phyloP scores from a whole-genome alignment of 1,140 invertebrate genomes.

The Drosophila tristis region DNA sequence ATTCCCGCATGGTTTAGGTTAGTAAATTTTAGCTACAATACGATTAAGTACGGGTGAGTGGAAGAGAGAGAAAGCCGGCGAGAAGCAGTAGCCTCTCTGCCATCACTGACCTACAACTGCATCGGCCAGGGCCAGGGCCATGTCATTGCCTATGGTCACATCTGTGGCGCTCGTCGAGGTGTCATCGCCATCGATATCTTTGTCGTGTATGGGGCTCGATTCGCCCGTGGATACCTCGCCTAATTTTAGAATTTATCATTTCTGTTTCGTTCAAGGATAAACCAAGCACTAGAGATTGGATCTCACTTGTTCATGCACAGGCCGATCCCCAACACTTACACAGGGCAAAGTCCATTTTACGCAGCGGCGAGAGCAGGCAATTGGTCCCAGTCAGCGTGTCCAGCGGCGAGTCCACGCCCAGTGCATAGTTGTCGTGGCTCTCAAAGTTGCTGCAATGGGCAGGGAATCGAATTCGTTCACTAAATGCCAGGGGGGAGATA shows the following conservation, averaged over 20 bases:
- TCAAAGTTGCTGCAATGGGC: constrained; percentile 59
- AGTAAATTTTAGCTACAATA: too few relatives aligned
- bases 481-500: background rate
- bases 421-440: constrained; percentile 64
- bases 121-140: constrained; percentile 60
- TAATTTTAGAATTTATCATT: constrained; percentile 75
- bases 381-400: constrained; percentile 70
- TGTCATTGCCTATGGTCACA: constrained; percentile 84
- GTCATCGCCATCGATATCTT: constrained; percentile 87
- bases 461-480: background rate
- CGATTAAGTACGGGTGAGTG: constrained; percentile 2
- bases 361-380: constrained; percentile 75
- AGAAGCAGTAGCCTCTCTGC: constrained; percentile 12
- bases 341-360: constrained; percentile 89
- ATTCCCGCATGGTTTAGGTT: too few relatives aligned
- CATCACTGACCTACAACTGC: constrained; percentile 88
- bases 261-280: background rate
- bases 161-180: constrained; percentile 86
- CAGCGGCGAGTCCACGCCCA: constrained; percentile 84
- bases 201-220: constrained; percentile 90
- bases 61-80: constrained; percentile 18
- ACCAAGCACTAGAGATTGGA: background rate
- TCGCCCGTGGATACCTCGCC: constrained; percentile 88
- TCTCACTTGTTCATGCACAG: constrained; percentile 4
- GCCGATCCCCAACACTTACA: constrained; percentile 86